phyloP scores from a whole-genome alignment of 1,140 invertebrate species.

The Neotoxoptera formosana region DNA sequence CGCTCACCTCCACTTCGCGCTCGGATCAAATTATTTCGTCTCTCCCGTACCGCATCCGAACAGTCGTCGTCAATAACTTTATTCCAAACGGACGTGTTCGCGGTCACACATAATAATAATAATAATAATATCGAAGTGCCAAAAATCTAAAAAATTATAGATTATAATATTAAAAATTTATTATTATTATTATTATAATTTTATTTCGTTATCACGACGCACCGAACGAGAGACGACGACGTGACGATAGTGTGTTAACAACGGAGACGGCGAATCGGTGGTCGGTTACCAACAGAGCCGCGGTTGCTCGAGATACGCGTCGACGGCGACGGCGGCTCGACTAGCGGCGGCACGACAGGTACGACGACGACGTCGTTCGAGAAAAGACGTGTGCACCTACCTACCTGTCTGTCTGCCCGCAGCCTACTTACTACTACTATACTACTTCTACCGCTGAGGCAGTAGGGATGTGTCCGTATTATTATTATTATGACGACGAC shows the following conservation, averaged over 20 bases:
- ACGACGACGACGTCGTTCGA: too few relatives aligned
- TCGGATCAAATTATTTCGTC: neutral
- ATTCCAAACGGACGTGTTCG: neutral
- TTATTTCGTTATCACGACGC: neutral
- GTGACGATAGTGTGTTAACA: neutral
- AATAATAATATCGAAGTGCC: too few relatives aligned
- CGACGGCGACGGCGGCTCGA: neutral
- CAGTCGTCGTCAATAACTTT: neutral
- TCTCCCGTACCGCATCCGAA: neutral
- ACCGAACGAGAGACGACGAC: neutral
- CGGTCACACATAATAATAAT: too few relatives aligned
- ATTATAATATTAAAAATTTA: too few relatives aligned
- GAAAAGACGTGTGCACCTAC: slow-evolving; percentile 9
- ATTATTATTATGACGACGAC: neutral
- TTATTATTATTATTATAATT: neutral
- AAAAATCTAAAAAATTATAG: too few relatives aligned
- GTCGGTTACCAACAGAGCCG: neutral
- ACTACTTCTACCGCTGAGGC: neutral
- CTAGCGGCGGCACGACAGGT: neutral
- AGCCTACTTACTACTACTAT: neutral
- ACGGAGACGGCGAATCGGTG: neutral
- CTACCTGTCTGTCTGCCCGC: neutral
- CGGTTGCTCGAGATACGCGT: neutral
- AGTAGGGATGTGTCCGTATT: too few relatives aligned
- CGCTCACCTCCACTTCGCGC: neutral